Evolutionary conservation across 2,888 invertebrate genomes (phyloP).

Genomic region (Alsophila aescularia): DNA sequence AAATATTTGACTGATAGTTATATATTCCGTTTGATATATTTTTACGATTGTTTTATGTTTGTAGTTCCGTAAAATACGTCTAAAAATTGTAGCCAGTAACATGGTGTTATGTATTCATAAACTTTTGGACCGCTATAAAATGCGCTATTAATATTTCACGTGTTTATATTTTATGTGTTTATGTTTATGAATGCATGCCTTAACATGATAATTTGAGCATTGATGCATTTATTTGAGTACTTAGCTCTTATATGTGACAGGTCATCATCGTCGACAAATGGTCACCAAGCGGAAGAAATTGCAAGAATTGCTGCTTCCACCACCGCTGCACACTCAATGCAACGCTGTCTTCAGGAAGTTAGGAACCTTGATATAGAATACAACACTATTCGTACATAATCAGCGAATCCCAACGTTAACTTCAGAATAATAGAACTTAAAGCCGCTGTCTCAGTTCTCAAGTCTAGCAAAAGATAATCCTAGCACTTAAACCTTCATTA

Average conservation of each 20-base stretch:
- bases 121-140: slow-evolving; percentile 20
- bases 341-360: too few species aligned
- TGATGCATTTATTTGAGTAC: too few species aligned
- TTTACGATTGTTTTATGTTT: slow-evolving; percentile 27
- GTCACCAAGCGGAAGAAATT: too few species aligned
- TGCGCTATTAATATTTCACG: slow-evolving; percentile 14
- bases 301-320: neutral
- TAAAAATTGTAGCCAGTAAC: slow-evolving; percentile 18
- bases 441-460: slow-evolving; percentile 17
- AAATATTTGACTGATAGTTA: slow-evolving; percentile 24
- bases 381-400: slow-evolving; percentile 4
- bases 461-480: slow-evolving; percentile 29
- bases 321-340: too few species aligned
- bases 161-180: neutral
- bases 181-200: too few species aligned
- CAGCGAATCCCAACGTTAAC: neutral
- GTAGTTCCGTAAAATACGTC: slow-evolving; percentile 25
- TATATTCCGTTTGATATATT: slow-evolving; percentile 20
- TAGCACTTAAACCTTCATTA: slow-evolving; percentile 26
- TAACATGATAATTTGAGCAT: too few species aligned
- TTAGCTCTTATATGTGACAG: too few species aligned
- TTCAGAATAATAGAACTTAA: slow-evolving; percentile 16
- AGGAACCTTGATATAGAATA: too few species aligned
- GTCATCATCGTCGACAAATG: too few species aligned
- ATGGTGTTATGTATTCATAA: slow-evolving; percentile 23